A percentile compares a stretch with the other conserved stretches of the same genome.
Evolutionary conservation across 35 echinoderm and acorn worm species (phyloP).

Genomic region (Eucidaris tribuloides): DNA sequence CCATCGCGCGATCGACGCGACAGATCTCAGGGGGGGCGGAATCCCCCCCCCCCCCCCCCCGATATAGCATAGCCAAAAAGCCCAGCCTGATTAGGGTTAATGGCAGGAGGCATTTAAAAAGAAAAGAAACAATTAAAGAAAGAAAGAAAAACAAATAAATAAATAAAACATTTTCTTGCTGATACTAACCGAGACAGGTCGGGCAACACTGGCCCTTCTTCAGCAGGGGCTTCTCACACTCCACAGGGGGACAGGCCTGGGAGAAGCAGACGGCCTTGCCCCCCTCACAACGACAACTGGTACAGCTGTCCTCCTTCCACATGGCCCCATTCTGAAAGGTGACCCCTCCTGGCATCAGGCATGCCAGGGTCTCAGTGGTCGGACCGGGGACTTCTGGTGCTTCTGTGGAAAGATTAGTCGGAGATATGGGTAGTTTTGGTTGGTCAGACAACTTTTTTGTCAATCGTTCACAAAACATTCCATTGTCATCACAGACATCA

Average conservation of each 20-base stretch:
- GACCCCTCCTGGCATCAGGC: slow-evolving; percentile 26
- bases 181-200: slow-evolving; percentile 63
- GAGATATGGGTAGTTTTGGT: too few species aligned
- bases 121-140: not conserved
- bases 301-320: slow-evolving; percentile 98
- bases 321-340: slow-evolving; percentile 65
- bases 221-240: slow-evolving; percentile 82
- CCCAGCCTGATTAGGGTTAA: too few species aligned
- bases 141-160: not conserved
- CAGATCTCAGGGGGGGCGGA: too few species aligned
- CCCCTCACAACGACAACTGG: slow-evolving; percentile 79
- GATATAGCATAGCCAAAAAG: too few species aligned
- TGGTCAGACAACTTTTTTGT: too few species aligned
- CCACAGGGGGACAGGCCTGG: slow-evolving; percentile 70
- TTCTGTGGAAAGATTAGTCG: too few species aligned
- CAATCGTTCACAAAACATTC: too few species aligned
- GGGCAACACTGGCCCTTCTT: slow-evolving; percentile 98
- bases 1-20: too few species aligned
- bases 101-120: too few species aligned
- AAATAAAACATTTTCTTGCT: not conserved
- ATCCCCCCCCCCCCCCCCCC: too few species aligned
- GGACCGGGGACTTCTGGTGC: not conserved
- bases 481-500: too few species aligned
- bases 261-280: slow-evolving; percentile 72
- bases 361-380: not conserved